These are phyloP conservation scores for Cosmia pyralina DNA, from an alignment of 2,888 invertebrate species.

Conservation along the genomic window DNA sequence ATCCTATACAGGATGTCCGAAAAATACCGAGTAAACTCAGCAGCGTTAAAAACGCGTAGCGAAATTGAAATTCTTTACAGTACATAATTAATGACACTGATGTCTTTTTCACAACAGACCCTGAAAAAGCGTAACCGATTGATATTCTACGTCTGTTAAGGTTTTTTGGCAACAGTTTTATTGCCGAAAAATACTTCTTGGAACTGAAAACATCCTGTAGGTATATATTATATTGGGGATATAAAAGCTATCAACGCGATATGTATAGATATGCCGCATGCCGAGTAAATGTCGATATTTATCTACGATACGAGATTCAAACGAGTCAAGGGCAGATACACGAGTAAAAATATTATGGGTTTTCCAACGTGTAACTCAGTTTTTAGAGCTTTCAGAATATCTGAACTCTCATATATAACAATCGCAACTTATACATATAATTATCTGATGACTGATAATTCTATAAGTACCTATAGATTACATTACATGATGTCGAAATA, in stretches of 20 bases:
- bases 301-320: conserved; percentile 27
- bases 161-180: neutral
- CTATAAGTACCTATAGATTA: no score
- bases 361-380: neutral
- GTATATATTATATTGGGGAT: conserved; percentile 18
- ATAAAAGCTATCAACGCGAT: conserved; percentile 36
- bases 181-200: neutral
- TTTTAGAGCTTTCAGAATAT: neutral
- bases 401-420: no score
- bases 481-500: no score
- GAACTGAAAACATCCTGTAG: conserved; percentile 10
- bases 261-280: conserved; percentile 38
- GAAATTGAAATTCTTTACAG: neutral
- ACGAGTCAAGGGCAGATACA: conserved; percentile 33
- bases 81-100: conserved; percentile 20
- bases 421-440: neutral
- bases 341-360: conserved; percentile 1
- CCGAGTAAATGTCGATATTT: conserved; percentile 41
- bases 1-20: conserved; percentile 26
- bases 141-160: conserved; percentile 2
- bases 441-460: no score
- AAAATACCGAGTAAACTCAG: conserved; percentile 1
- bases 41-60: neutral
- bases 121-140: conserved; percentile 16
- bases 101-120: conserved; percentile 6